These are phyloP conservation scores for Operophtera brumata DNA, from an alignment of 2,888 invertebrate species.

Conservation along the genomic window DNA sequence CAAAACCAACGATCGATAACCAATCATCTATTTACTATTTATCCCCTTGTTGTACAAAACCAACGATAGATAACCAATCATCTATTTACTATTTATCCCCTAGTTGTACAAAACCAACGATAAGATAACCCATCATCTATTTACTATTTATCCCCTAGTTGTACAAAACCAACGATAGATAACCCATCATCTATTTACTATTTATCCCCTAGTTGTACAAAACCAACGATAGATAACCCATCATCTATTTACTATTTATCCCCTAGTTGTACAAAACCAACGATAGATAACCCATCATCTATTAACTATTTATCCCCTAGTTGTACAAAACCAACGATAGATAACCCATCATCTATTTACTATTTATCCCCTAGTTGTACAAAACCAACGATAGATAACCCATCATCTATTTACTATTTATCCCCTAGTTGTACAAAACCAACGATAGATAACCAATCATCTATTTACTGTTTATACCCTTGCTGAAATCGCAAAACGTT, in stretches of 20 bases:
- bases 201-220: not conserved
- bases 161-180: no score
- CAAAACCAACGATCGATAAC: no score
- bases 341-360: not conserved
- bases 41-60: not conserved
- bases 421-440: not conserved
- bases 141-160: not conserved
- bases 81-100: not conserved
- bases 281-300: no score
- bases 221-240: no score
- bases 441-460: no score
- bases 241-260: not conserved
- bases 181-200: not conserved
- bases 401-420: not conserved
- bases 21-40: not conserved
- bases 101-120: not conserved
- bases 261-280: not conserved
- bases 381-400: no score
- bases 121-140: no score
- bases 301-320: not conserved
- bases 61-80: no score
- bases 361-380: not conserved
- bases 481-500: no score
- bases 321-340: slow-evolving; percentile 1
- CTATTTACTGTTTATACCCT: not conserved